Base-by-base conservation (phyloP, 2,113 vertebrate genomes). In the Lethenteron camtschaticum region DNA sequence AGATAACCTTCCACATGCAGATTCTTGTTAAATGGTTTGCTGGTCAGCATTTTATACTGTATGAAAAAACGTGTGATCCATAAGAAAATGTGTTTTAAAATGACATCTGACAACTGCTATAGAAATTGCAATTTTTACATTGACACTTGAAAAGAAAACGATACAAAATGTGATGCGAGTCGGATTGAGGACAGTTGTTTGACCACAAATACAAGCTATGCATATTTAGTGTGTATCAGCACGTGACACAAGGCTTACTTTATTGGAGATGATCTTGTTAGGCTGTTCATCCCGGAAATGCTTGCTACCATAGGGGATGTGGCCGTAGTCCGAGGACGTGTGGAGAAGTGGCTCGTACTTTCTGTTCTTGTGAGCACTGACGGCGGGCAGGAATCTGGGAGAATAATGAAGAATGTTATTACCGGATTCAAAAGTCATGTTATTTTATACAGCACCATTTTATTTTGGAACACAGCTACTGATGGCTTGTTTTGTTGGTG, bases 301-400 rank as follows among this genome's bases (percentile, higher is more conserved):
- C 71, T 83, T 81, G 68, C 66, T 72, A 70, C 79, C 79, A 0
- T 79, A 82, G 70, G 76, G 70, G 72, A 72, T 69, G 56, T 71
- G 71, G 8, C 72, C 69, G 13, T 83, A 85, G 71, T 81, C 80
- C 73, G 70, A 79, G 63, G 77, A 77, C 3, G 76, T 77, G 68
- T 78, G 75, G 57, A 85, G 73, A 11, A 79, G 78, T 55, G 79
- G 77, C 4, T 80, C 41, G 18, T 81, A 81, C 12, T 77, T 82
- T 73, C 77, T 71, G 55, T 78, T 79, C 75, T 80, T 83, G 69
- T 76, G 76, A 57, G 77, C 68, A 0, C 79, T 82, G 72, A 83
- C 77, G 75, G 86, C 86, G 8, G 80, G 81, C 70, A 83, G 75
- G 76, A 88, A 89, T 72, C 87, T 88, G 78, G 74, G 71, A 59